Conservation (phyloP, 1,140 invertebrate species). For the Atopsyche davidsoni region DNA sequence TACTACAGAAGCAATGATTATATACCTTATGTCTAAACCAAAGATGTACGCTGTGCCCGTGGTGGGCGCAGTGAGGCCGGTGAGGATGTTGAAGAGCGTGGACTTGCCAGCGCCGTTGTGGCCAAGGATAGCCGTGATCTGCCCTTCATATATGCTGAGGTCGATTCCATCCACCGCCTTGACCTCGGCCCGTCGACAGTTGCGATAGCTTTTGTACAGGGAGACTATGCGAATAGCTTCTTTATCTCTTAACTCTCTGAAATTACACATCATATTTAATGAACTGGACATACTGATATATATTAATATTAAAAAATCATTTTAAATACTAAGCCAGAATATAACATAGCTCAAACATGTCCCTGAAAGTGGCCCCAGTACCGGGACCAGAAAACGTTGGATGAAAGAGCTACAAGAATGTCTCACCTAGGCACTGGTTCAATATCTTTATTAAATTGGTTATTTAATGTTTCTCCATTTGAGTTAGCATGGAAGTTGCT, state of each 20-base stretch:
- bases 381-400: too few relatives aligned
- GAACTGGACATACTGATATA: too few relatives aligned
- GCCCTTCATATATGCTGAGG: constrained; percentile 70
- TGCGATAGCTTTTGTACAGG: constrained; percentile 65
- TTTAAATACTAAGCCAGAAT: constrained; percentile 5
- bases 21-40: constrained; percentile 64
- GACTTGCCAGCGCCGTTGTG: constrained; percentile 89
- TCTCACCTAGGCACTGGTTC: constrained; percentile 62
- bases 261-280: too few relatives aligned
- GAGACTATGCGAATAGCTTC: constrained; percentile 71
- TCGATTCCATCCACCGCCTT: constrained; percentile 60
- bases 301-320: too few relatives aligned
- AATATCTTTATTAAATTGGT: constrained; percentile 60
- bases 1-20: neutral
- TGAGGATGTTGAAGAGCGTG: constrained; percentile 79
- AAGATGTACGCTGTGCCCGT: constrained; percentile 72
- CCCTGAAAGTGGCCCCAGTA: too few relatives aligned
- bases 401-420: too few relatives aligned
- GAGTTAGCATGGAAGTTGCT: constrained; percentile 41
- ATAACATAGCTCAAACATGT: too few relatives aligned
- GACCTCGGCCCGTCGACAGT: constrained; percentile 48
- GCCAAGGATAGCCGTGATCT: constrained; percentile 79
- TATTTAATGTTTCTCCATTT: constrained; percentile 53
- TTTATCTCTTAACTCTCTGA: constrained; percentile 59
- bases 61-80: constrained; percentile 68